phyloP scores from a whole-genome alignment of 92 coral and sea anemone genomes.

The Zoanthus sansibaricus region DNA sequence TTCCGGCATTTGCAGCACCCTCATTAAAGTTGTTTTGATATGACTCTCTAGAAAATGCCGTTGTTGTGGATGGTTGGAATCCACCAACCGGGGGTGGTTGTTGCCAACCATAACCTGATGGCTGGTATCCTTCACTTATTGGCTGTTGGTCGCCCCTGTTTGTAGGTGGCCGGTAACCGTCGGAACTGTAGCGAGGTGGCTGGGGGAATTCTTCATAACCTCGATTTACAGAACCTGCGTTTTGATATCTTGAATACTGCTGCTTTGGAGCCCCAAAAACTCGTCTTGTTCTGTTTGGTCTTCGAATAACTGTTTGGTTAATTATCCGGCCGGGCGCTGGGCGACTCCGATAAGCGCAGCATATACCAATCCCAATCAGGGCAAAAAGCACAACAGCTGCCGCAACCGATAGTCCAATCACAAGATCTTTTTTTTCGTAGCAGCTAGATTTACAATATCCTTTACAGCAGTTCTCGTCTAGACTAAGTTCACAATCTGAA shows the following conservation, averaged over 20 bases:
- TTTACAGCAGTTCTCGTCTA: constrained; percentile 22
- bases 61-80: background rate
- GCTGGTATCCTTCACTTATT: background rate
- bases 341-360: constrained; percentile 37
- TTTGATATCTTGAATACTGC: constrained; percentile 6
- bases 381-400: background rate
- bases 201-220: constrained; percentile 43
- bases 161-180: background rate
- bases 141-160: background rate
- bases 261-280: background rate
- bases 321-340: constrained; percentile 20
- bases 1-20: background rate
- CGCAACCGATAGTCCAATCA: constrained; percentile 17
- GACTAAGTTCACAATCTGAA: constrained; percentile 15
- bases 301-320: constrained; percentile 12
- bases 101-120: background rate
- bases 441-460: constrained; percentile 26
- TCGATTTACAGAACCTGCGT: constrained; percentile 5
- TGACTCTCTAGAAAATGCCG: background rate
- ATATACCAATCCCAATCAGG: background rate
- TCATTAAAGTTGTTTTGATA: background rate
- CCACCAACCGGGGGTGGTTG: background rate
- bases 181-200: background rate
- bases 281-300: background rate
- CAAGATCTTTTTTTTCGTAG: background rate